phyloP scores from a whole-genome alignment of 2,888 invertebrate species.

The Machimus rusticus region DNA sequence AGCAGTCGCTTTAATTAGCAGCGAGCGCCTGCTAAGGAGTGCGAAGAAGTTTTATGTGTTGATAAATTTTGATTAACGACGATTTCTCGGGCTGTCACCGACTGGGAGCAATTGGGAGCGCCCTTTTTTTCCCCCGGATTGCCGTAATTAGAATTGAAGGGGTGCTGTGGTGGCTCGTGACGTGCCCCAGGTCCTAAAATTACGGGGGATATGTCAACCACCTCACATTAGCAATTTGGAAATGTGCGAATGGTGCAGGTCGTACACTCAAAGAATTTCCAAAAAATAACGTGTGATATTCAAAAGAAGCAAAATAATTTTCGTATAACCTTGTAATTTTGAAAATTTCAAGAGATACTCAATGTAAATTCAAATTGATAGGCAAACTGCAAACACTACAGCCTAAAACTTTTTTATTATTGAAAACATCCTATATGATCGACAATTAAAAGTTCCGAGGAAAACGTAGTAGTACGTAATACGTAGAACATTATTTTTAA shows the following conservation, averaged over 20 bases:
- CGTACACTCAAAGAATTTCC: too few relatives aligned
- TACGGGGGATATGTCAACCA: background rate
- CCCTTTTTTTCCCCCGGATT: conserved; percentile 36
- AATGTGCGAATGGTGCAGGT: background rate
- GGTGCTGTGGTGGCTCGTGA: background rate
- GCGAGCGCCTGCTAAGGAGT: conserved; percentile 36
- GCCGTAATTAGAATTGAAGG: conserved; percentile 39
- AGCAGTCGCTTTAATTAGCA: conserved; percentile 40
- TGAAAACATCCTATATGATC: too few relatives aligned
- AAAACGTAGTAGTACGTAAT: too few relatives aligned
- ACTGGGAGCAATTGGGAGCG: conserved; percentile 42
- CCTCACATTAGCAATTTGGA: background rate
- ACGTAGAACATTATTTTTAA: too few relatives aligned
- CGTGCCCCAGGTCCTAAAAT: background rate
- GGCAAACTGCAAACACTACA: too few relatives aligned
- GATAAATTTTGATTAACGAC: conserved; percentile 49
- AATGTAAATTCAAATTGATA: too few relatives aligned
- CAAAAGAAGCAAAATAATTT: too few relatives aligned
- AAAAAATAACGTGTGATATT: too few relatives aligned
- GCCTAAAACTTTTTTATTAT: too few relatives aligned
- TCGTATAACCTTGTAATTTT: too few relatives aligned
- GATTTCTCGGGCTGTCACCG: conserved; percentile 48
- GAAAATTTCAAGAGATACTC: too few relatives aligned
- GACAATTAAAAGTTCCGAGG: too few relatives aligned
- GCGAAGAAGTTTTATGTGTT: conserved; percentile 48